These are phyloP conservation scores for Chouioia cunea DNA, from an alignment of 2,888 invertebrate genomes.

Conservation along the genomic window DNA sequence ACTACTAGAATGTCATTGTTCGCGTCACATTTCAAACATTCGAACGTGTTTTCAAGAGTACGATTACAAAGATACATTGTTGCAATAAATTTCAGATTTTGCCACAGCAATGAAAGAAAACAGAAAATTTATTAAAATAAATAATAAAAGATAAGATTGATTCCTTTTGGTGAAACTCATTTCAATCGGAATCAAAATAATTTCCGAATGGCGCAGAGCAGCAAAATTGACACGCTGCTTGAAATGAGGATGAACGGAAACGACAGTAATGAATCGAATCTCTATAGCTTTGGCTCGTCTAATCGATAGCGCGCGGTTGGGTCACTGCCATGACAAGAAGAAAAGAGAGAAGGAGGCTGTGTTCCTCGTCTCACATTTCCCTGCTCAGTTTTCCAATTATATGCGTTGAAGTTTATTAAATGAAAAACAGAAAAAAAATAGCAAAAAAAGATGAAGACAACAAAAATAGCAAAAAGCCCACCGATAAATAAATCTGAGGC, in stretches of 20 bases:
- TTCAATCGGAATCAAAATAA: too few species aligned
- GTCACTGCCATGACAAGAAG: conserved; percentile 22
- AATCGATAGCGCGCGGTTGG: conserved; percentile 9
- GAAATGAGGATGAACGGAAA: conserved; percentile 5
- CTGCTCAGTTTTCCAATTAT: neutral
- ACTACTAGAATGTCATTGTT: too few species aligned
- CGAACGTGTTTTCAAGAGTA: too few species aligned
- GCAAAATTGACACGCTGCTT: conserved; percentile 13
- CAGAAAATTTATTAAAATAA: too few species aligned
- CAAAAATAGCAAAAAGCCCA: neutral
- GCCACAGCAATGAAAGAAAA: neutral
- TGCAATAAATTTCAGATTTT: too few species aligned
- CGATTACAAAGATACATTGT: too few species aligned
- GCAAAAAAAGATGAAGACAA: conserved; percentile 11
- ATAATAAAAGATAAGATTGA: too few species aligned
- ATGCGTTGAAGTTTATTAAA: neutral
- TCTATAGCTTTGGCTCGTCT: neutral
- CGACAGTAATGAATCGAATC: conserved; percentile 12
- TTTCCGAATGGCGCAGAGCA: conserved; percentile 1
- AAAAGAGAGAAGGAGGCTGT: too few species aligned
- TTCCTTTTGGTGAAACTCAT: too few species aligned
- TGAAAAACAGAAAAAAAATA: neutral
- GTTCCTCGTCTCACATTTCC: conserved; percentile 8
- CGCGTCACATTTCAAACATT: too few species aligned
- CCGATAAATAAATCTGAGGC: neutral